Percentiles rank a stretch among this genome's conserved stretches.
These are phyloP conservation scores for Diplazon laetatorius DNA, from an alignment of 2,888 invertebrate genomes.

Conservation along the genomic window DNA sequence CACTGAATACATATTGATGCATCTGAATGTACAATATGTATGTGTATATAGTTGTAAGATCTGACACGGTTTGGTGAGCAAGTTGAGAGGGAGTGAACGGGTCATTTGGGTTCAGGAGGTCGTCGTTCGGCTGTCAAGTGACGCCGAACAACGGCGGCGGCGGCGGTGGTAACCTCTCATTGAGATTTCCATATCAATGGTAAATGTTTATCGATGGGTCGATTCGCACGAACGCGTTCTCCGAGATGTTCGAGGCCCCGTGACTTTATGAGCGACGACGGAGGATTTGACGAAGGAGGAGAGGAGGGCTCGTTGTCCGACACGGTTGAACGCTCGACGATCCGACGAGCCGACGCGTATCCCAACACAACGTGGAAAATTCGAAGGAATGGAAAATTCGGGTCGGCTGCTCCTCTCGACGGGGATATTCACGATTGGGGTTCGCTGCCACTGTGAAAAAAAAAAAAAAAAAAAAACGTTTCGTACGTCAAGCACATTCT, in stretches of 20 bases:
- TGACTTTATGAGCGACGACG: neutral
- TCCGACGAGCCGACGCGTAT: slow-evolving; percentile 3
- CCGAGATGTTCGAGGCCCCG: neutral
- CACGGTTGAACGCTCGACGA: slow-evolving; percentile 19
- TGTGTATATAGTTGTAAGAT: neutral
- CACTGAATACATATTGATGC: no score
- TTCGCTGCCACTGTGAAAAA: slow-evolving; percentile 2
- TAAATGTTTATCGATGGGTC: slow-evolving; percentile 74
- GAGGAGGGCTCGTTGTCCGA: slow-evolving; percentile 1
- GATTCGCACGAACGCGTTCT: slow-evolving; percentile 56
- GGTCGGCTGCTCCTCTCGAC: no score
- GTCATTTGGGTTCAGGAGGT: slow-evolving; percentile 53
- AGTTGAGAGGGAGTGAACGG: slow-evolving; percentile 1
- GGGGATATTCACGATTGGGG: no score
- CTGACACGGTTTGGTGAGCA: neutral
- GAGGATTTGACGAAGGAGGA: neutral
- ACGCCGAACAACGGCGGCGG: no score
- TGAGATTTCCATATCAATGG: slow-evolving; percentile 73
- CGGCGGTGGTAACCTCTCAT: slow-evolving; percentile 62
- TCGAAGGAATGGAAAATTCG: no score
- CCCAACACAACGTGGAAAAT: no score
- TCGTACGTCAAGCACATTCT: neutral
- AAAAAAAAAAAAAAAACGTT: no score
- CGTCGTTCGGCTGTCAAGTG: slow-evolving; percentile 64
- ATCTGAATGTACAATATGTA: no score